A percentile compares a stretch with the other conserved stretches of the same genome.
These are phyloP conservation scores for Tinea semifulvella DNA, from an alignment of 2,888 invertebrate genomes.

Conservation along the genomic window DNA sequence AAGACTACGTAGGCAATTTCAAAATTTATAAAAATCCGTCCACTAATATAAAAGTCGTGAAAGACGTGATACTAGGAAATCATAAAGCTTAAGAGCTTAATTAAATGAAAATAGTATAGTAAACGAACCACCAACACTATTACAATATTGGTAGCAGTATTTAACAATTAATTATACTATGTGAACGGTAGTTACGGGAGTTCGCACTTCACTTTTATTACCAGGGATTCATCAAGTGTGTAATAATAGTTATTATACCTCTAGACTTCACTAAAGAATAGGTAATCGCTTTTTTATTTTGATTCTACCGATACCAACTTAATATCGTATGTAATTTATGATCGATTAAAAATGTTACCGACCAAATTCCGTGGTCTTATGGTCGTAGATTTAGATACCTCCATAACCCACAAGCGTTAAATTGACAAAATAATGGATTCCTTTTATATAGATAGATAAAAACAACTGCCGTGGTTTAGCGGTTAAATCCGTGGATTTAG, in stretches of 20 bases:
- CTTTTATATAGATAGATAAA: no score
- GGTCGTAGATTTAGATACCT: no score
- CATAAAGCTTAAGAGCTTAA: not conserved
- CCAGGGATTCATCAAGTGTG: conserved; percentile 48
- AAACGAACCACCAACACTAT: no score
- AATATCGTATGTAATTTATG: conserved; percentile 55
- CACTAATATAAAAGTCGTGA: not conserved
- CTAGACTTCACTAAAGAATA: conserved; percentile 50
- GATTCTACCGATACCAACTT: conserved; percentile 50
- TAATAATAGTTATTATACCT: conserved; percentile 62
- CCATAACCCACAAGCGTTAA: no score
- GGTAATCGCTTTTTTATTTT: conserved; percentile 53
- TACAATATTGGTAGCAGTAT: not conserved
- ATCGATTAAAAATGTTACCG: conserved; percentile 21
- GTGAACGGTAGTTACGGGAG: not conserved
- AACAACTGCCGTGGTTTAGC: no score
- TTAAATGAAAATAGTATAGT: no score
- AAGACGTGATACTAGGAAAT: not conserved
- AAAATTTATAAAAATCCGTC: not conserved
- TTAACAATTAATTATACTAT: not conserved
- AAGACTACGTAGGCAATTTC: no score
- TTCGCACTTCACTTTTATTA: conserved; percentile 34
- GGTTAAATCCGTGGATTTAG: no score
- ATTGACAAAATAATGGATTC: no score
- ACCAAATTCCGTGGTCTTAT: no score